Percentiles rank a stretch among this genome's conserved stretches.
These are phyloP conservation scores for Nymphalis urticae DNA, from an alignment of 2,888 invertebrate genomes.

Conservation along the genomic window DNA sequence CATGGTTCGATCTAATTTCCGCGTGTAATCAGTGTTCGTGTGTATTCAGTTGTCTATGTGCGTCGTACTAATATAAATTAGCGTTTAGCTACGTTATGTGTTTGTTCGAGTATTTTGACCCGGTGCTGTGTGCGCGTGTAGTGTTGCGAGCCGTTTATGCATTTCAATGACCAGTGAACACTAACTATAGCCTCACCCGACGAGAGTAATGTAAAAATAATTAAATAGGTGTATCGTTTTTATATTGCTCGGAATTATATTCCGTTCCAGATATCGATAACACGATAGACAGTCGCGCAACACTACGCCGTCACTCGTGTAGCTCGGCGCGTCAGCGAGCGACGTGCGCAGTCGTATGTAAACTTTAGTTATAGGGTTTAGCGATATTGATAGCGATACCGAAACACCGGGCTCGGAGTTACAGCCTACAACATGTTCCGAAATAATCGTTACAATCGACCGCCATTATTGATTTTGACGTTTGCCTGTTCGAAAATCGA, in stretches of 20 bases:
- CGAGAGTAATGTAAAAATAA: not conserved
- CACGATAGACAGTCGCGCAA: not conserved
- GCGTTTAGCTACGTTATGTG: not conserved
- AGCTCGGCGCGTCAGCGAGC: not conserved
- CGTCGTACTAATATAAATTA: conserved; percentile 1
- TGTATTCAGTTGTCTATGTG: conserved; percentile 2
- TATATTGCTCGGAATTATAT: not conserved
- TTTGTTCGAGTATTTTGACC: not conserved
- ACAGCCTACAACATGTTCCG: not conserved
- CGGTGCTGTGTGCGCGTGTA: not conserved
- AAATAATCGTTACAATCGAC: not conserved
- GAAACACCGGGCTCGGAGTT: not conserved
- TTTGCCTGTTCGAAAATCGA: conserved; percentile 3
- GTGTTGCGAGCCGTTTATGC: not conserved
- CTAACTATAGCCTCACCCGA: not conserved
- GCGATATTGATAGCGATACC: conserved; percentile 5
- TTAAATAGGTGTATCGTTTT: not conserved
- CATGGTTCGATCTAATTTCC: not conserved
- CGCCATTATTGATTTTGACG: conserved; percentile 6
- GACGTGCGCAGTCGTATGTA: not conserved
- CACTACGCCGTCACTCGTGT: not conserved
- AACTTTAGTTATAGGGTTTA: conserved; percentile 9
- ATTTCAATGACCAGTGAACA: not conserved
- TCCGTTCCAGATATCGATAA: not conserved
- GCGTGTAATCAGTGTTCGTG: conserved; percentile 1